These are phyloP conservation scores for Melieria picta DNA, from an alignment of 2,888 invertebrate species.

Conservation along the genomic window DNA sequence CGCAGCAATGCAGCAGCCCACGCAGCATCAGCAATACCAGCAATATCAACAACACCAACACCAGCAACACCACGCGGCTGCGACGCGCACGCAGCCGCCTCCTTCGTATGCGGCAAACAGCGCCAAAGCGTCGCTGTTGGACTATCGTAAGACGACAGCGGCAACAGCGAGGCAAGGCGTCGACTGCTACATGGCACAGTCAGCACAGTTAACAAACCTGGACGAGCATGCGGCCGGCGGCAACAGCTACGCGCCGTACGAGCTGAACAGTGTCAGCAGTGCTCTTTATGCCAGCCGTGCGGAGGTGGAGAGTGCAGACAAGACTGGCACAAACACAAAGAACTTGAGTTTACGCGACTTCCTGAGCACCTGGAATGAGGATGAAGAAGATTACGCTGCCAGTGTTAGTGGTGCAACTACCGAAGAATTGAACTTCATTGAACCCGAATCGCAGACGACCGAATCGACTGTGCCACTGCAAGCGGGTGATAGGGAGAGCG, in stretches of 20 bases:
- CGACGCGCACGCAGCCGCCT: slow-evolving; percentile 23
- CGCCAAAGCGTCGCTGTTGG: slow-evolving; percentile 46
- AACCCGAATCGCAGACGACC: slow-evolving; percentile 11
- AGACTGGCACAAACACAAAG: slow-evolving; percentile 18
- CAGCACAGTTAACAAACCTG: slow-evolving; percentile 42
- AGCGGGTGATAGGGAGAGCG: not conserved
- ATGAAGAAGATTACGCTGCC: slow-evolving; percentile 59
- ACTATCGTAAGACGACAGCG: slow-evolving; percentile 52
- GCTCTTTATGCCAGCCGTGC: slow-evolving; percentile 1
- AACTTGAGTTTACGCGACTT: slow-evolving; percentile 62
- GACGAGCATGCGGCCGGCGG: slow-evolving; percentile 40
- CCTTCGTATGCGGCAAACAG: not conserved
- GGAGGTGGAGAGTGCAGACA: slow-evolving; percentile 4
- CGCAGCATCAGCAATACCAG: slow-evolving; percentile 6
- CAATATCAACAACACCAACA: slow-evolving; percentile 28
- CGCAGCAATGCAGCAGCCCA: slow-evolving; percentile 21
- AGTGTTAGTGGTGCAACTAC: slow-evolving; percentile 20
- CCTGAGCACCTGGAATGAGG: slow-evolving; percentile 65
- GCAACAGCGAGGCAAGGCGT: slow-evolving; percentile 21
- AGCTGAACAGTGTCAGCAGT: not conserved
- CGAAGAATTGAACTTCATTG: slow-evolving; percentile 28
- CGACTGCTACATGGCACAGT: slow-evolving; percentile 45
- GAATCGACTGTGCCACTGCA: not conserved
- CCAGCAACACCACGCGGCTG: slow-evolving; percentile 32
- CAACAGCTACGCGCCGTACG: not conserved